Evolutionary conservation across 2,888 invertebrate genomes (phyloP), one percentile per base, ranked within the genome.

Genomic region (Papilio gigon): DNA sequence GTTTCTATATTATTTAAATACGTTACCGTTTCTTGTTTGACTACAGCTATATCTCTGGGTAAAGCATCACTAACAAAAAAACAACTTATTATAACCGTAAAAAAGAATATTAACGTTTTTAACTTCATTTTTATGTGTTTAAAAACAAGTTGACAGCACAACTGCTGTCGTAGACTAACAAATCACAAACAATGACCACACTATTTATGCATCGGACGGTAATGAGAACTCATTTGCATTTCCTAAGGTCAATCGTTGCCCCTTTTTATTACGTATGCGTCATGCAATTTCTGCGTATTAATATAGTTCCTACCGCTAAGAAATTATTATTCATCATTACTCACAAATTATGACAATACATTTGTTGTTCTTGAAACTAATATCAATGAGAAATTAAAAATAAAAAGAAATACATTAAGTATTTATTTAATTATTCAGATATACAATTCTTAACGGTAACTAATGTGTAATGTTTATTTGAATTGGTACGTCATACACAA

Each of bases 221-320:
- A 68, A 68, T 64, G 59, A 58, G 37, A 60, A 59, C 60, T 22
- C 68, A 59, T 61, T 68, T 50, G 47, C 68, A 59, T 61, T 68
- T 40, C 37, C 9, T 60, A 59, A 68, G 68, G 68, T 68, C 68
- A 68, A 6, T 11, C 22, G 12, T 11, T 40, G 50, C 33, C 47
- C 40, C 60, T 47, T 68, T 62, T 65, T 60, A 69, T 65, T 35
- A 35, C 12, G 40, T 30, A 53, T 69, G 68, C 60, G 68, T 65
- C 68, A 69, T 61, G 42, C 59, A 12, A 47, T 65, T 69, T 61
- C 40, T 64, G 37, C 47, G 33, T 62, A 59, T 50, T 30, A 6
- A 11, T 47, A 17, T 22, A 33, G 35, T 63, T 47, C 35, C 44
- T 42, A 42, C 27, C 44, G 40, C n/a, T 33, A 17, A 2, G 2